Evolutionary conservation across 1,140 invertebrate species (phyloP).

Genomic region (Dolichoris vasculosae): DNA sequence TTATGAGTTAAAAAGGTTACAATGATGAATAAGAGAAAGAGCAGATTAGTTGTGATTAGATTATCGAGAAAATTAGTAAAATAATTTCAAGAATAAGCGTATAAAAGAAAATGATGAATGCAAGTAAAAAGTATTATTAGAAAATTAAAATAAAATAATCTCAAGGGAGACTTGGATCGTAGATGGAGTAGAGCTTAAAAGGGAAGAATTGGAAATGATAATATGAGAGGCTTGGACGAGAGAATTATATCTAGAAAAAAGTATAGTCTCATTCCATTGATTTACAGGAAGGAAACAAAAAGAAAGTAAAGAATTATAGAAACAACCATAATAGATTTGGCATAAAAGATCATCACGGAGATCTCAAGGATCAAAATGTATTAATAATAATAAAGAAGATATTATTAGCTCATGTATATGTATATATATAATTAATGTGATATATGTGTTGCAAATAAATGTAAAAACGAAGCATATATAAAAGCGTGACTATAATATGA

Average conservation of each 20-base stretch:
- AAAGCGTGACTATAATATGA: background rate
- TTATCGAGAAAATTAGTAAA: background rate
- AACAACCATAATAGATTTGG: background rate
- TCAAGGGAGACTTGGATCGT: background rate
- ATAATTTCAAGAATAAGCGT: too few species aligned
- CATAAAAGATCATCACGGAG: background rate
- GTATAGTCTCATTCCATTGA: background rate
- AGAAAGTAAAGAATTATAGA: background rate
- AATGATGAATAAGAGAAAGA: background rate
- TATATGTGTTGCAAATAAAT: too few species aligned
- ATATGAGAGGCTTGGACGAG: background rate
- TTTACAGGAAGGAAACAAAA: background rate
- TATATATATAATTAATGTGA: too few species aligned
- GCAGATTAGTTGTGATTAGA: background rate
- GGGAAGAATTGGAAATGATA: background rate
- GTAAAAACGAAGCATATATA: background rate
- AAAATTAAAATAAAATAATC: background rate
- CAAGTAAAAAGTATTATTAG: background rate
- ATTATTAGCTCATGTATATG: background rate
- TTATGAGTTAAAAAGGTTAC: too few species aligned
- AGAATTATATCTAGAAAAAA: background rate
- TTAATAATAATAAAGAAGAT: background rate
- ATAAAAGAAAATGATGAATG: too few species aligned
- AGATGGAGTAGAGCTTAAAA: background rate
- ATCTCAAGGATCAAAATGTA: background rate